Base-by-base conservation (phyloP, 1,140 invertebrate species). In the Nylanderia fulva region DNA sequence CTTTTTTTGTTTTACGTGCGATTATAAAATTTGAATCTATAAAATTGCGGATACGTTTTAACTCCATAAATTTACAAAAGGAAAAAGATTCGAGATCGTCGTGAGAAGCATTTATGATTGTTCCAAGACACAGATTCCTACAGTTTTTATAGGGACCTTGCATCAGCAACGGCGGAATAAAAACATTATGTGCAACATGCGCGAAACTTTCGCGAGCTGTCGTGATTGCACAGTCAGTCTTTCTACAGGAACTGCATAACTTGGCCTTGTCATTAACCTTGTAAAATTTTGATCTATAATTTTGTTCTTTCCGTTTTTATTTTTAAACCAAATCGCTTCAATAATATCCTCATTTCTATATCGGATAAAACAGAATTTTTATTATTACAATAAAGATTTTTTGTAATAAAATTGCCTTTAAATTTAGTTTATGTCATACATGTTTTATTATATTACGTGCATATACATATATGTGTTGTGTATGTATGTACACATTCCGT, bases 91-190 rank as follows among this genome's bases (percentile, higher is more conserved):
- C 45, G 42, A 29, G 29, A 48, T 63, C 0, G 18, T 69, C 52
- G 33, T 54, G 52, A 56, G 52, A 71, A 82, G 39, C 48, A 13
- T 58, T 71, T 52, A 66, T 54, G 52, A 42, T 74, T 24, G 60
- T 69, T 54, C 39, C 63, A 54, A 80, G 76, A 52, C 86, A 88
- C 76, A 63, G 69, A 88, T 88, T 83, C 76, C 8, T 66, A 7
- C 48, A 45, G 64, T 88, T 88, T 48, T 88, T 88, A 39, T 56
- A 48, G 39, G 33, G 21, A 11, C 21, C 18, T 88, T 85, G 54
- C 71, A 45, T 86, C 85, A 84, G 58, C n/a, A 18, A 13, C 18
- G 24, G 13, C 54, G 63, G 45, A 61, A 63, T 84, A 86, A 88
- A 85, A 86, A 80, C 33, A 45, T 86, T 33, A 54, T 72, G 45